Evolutionary conservation across 2,113 vertebrate genomes (phyloP).

Genomic region (Petrocephalus zakoni): DNA sequence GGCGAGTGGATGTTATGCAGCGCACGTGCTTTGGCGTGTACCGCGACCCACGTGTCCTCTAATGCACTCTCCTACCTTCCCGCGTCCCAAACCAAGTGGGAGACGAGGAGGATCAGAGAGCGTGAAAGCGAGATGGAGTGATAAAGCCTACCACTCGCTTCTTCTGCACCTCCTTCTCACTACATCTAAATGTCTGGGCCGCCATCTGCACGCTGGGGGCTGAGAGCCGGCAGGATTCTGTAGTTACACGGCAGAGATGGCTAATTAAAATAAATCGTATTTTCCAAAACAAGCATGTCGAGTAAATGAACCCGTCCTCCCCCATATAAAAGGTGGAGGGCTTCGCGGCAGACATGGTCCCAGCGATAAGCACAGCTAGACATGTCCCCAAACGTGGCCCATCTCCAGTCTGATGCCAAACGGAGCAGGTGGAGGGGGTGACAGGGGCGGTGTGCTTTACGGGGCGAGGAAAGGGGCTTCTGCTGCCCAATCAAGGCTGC

Average conservation of each 20-base stretch:
- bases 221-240: neutral
- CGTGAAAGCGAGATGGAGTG: slow-evolving; percentile 51
- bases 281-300: neutral
- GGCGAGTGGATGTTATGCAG: neutral
- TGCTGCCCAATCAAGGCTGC: neutral
- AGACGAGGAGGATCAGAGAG: slow-evolving; percentile 39
- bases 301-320: neutral
- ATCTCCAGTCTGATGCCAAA: neutral
- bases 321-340: neutral
- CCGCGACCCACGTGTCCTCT: neutral
- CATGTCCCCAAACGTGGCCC: neutral
- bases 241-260: neutral
- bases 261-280: neutral
- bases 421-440: neutral
- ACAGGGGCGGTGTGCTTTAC: neutral
- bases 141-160: slow-evolving; percentile 30
- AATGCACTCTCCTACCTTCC: neutral
- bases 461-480: neutral
- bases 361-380: neutral
- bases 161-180: slow-evolving; percentile 24
- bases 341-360: neutral
- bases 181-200: neutral
- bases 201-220: neutral
- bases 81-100: neutral
- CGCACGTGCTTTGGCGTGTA: neutral